Conservation (phyloP, 2,797 vertebrate genomes). For the Notoglanidium macrostoma region DNA sequence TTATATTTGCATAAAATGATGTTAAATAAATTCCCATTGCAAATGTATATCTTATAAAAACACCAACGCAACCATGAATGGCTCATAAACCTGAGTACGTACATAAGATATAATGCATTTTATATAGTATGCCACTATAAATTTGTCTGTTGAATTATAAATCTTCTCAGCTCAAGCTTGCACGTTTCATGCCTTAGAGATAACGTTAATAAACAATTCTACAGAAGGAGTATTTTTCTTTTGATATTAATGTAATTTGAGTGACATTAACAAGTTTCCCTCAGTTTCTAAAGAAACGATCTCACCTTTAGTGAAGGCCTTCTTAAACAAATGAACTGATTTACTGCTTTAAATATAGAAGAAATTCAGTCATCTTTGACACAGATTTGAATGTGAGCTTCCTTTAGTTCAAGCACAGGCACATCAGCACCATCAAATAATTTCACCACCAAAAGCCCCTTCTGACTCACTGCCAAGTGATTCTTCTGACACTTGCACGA, state of each 20-base stretch:
- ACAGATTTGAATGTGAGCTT: slow-evolving; percentile 38
- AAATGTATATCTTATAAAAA: not conserved
- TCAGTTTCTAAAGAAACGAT: not conserved
- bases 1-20: not conserved
- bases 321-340: slow-evolving; percentile 30
- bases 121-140: not conserved
- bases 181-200: not conserved
- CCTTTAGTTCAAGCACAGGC: slow-evolving; percentile 32
- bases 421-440: slow-evolving; percentile 21
- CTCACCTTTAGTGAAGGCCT: not conserved
- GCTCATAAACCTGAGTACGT: not conserved
- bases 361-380: slow-evolving; percentile 41
- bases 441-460: slow-evolving; percentile 41
- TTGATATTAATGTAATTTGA: not conserved
- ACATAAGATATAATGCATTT: not conserved
- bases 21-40: not conserved
- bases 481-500: slow-evolving; percentile 6
- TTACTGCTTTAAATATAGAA: slow-evolving; percentile 24
- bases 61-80: not conserved
- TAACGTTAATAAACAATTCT: not conserved
- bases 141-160: not conserved
- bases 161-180: not conserved
- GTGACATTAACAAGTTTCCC: not conserved
- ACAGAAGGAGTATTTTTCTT: not conserved
- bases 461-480: slow-evolving; percentile 39